Evolutionary conservation across 2,888 invertebrate genomes (phyloP).

Genomic region (Noctua comes): DNA sequence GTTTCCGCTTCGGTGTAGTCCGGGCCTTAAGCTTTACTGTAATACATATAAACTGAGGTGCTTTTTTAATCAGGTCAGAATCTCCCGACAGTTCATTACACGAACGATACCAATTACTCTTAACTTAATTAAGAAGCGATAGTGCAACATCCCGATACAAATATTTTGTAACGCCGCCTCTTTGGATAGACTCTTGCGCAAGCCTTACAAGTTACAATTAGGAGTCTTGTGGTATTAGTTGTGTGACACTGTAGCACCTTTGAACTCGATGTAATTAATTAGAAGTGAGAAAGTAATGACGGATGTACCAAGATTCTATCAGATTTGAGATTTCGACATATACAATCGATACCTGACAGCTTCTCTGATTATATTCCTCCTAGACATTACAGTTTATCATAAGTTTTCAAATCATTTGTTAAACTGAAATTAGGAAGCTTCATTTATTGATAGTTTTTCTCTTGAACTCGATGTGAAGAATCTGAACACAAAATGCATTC

Average conservation of each 20-base stretch:
- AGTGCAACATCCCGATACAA: constrained; percentile 38
- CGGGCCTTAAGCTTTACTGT: background rate
- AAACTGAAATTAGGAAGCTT: background rate
- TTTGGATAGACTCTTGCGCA: constrained; percentile 37
- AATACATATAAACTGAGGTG: background rate
- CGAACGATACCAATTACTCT: constrained; percentile 46
- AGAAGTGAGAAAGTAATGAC: constrained; percentile 10
- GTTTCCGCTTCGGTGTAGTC: too few species aligned
- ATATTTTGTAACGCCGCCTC: constrained; percentile 46
- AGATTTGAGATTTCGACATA: background rate
- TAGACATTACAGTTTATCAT: background rate
- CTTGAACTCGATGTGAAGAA: too few species aligned
- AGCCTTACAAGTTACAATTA: constrained; percentile 43
- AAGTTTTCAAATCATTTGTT: background rate
- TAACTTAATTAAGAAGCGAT: constrained; percentile 47
- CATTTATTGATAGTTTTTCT: too few species aligned
- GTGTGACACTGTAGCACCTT: constrained; percentile 37
- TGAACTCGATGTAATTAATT: constrained; percentile 50
- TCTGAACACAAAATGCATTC: background rate
- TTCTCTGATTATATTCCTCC: too few species aligned
- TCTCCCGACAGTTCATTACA: constrained; percentile 38
- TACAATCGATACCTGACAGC: too few species aligned
- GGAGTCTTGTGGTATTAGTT: constrained; percentile 28
- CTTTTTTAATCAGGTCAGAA: constrained; percentile 23
- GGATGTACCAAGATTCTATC: background rate